Base-by-base conservation (phyloP, 2,113 vertebrate genomes). In the Dipodomys stephensi region DNA sequence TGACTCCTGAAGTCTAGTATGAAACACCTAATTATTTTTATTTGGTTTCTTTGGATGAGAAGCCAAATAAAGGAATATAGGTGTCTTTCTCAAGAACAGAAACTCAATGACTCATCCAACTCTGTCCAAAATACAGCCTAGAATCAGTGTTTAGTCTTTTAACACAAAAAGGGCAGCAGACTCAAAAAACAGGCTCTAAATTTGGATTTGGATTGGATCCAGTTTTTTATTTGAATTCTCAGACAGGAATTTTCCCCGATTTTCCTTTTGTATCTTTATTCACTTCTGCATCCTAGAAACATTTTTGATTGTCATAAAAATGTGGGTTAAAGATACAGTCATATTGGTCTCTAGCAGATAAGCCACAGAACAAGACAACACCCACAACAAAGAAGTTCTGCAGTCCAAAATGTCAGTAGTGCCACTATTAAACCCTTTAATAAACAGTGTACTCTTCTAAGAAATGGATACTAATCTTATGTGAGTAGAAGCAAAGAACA, bases 401-500 rank as follows among this genome's bases (percentile, higher is more conserved):
- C 60, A 62, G 60, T 39, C 7, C 53, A 72, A 78, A 81, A 65
- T 78, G 46, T 78, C 49, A 88, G 30, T 12, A n/a, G 32, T 49
- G 23, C 11, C 7, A 22, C 16, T 82, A 39, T 80, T 91, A 91
- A 57, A 87, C 4, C 22, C n/a, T 46, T 19, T 12, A 80, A 57
- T 57, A 89, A 69, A 72, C 10, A 76, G 67, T 77, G 27, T 73
- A 5, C 57, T n/a, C 27, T 30, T 81, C 53, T 62, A 12, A 27
- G 35, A 12, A 44, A 71, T 64, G 16, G 22, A 71, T 87, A 71
- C 39, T 39, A 6, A 39, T 39, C 39, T 6, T 39, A 39, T 39
- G 35, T 72, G 85, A 22, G 30, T 35, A 77, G 84, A 95, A 96
- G 46, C 27, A 32, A 91, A 94, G n/a, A 22, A 18, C 69, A 84